Evolutionary conservation across 2,888 invertebrate genomes (phyloP), one percentile per base, ranked within the genome.

Genomic region (Kuschelorhynchus macadamiae): DNA sequence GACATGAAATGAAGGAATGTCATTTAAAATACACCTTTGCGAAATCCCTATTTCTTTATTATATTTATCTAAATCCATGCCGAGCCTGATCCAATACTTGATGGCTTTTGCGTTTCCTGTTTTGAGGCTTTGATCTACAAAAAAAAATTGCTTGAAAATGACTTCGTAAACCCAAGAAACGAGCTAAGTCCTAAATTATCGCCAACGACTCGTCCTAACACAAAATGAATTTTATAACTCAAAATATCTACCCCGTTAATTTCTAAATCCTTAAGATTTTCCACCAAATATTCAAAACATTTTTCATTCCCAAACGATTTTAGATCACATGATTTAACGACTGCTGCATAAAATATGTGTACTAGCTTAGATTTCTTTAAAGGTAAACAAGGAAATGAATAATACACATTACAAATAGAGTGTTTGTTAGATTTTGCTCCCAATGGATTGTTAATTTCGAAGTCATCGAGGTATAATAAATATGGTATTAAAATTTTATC

Each of bases 371-470:
- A 75, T 20, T 74, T 65, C 59, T 71, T 46, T 9, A 55, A 30
- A 41, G 72, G 73, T 5, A 73, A 20, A 63, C 71, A 72, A 21
- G 75, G 71, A 67, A 76, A 75, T 18, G 72, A 74, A 64, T 74
- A 74, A 61, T 75, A 71, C 7, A 73, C 33, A 67, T 73, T 73
- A 57, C 74, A 73, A 32, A 75, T 56, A 1, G 73, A 72, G 55
- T 76, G 70, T 44, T 60, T 68, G 9, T 36, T n/a, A 7, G 72
- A 49, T 44, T 75, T 53, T 5, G 74, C 70, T 17, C 75, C 76
- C 39, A 77, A 65, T n/a, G 76, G 72, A 53, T 75, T 74, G 47
- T 74, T 76, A 17, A 75, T 75, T 74, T 77, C 77, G 39, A 74
- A 74, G 69, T 75, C 75, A 61, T 76, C 73, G 11, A 72, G 59